Evolutionary conservation across 2,113 vertebrate species (phyloP), one percentile per base, ranked within the genome.

Genomic region (Megatriorchis doriae): DNA sequence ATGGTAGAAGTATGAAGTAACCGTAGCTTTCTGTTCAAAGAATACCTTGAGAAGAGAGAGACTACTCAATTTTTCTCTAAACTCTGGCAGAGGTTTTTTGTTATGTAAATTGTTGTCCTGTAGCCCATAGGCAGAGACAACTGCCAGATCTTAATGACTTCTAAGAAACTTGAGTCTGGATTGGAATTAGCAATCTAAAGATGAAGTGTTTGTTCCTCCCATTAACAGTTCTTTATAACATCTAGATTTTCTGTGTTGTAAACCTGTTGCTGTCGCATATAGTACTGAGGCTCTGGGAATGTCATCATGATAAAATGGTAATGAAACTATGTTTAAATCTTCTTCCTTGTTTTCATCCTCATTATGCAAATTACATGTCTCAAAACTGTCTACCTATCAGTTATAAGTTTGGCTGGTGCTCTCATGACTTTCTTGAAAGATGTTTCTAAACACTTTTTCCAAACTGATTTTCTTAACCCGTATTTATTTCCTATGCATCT

Each of bases 261-360:
- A 91, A 82, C 38, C 15, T 68, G 52, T 73, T 93, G 81, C 43
- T 78, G 27, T 82, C 88, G 36, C 45, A 38, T 66, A 19, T 18
- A 40, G 26, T 58, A 50, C 23, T 29, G n/a, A 84, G 59, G 25
- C 66, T 55, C 62, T 71, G 55, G 40, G 55, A 92, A 52, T 71
- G 55, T 73, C 86, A 73, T 88, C 6, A 1, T 84, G 53, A 77
- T 55, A 88, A 95, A 83, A 87, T 61, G 10, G 19, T 72, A 70
- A 93, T 81, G 84, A 94, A 96, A 83, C 88, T 78, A 56, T 81
- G 71, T 75, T 96, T 94, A 91, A 90, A 93, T 77, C 27, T 53
- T 68, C 19, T 75, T 94, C 53, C 82, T 58, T 95, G 81, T 94
- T 94, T 96, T 82, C 47, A 88, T 88, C 29, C 10, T 73, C 62